Base-by-base conservation (phyloP, 1,140 invertebrate species). In the Acyrthosiphon pisum region DNA sequence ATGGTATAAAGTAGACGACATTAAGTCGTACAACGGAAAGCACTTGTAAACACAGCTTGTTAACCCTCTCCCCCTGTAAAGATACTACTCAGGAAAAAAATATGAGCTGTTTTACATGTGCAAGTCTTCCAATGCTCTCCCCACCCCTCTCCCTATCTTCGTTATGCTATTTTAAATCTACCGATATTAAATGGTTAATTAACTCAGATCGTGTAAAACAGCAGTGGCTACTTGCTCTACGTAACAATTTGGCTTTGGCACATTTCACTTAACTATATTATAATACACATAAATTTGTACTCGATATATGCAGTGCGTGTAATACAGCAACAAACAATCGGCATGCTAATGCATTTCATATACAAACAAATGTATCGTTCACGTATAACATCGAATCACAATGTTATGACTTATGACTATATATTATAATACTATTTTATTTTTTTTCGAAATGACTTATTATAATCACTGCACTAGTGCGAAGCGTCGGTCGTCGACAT, bases 1-100 rank as follows among this genome's bases (percentile, higher is more conserved):
- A 18, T 9, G 35, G 88, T 56, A 76, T 76, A 76, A 76, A 53
- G 88, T 81, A 92, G 91, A 81, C 91, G 68, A 84, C 91, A 83
- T 92, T 92, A 92, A 92, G 46, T 81, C 91, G 60, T 92, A 92
- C 91, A 92, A 81, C 91, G 91, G 68, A 92, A 92, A 92, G 91
- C 91, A 92, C 91, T 92, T 92, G 91, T 92, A 92, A 50, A 92
- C 91, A 92, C 14, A 48, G 76, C 76, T 92, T 92, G 91, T 92
- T 92, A 92, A 81, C 91, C 91, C 91, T 81, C 91, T 83, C 44
- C 68, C 91, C 91, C 68, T 30, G 22, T 18, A 35, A 68, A 81
- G 41, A 83, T 37, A 46, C 46, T 35, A 89, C 76, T 92, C 30
- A n/a, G 90, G 68, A 81, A 81, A 91, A 48, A 91, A 91, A 91